A percentile compares a stretch with the other conserved stretches of the same genome.
Evolutionary conservation across 2,113 vertebrate genomes (phyloP).

Genomic region (Asarcornis scutulata): DNA sequence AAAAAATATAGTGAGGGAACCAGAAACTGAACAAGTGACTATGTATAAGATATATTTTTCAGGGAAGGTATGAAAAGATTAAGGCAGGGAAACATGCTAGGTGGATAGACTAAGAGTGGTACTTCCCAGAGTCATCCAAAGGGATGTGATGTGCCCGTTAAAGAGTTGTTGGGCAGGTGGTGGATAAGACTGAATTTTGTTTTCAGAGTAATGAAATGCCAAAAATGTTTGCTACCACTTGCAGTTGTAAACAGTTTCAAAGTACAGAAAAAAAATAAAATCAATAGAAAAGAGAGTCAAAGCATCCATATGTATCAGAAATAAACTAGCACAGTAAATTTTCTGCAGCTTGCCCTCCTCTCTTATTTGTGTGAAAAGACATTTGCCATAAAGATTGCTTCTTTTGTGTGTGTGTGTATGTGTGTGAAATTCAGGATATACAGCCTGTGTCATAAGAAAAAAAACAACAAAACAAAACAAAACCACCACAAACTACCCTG

Average conservation of each 20-base stretch:
- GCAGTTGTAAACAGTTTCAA: conserved; percentile 13
- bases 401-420: too few species aligned
- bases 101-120: not conserved
- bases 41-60: not conserved
- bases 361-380: not conserved
- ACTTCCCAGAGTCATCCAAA: not conserved
- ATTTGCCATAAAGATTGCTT: not conserved
- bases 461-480: too few species aligned
- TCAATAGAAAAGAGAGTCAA: not conserved
- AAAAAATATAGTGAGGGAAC: not conserved
- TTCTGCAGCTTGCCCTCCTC: not conserved
- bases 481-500: not conserved
- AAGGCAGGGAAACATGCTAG: not conserved
- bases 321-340: not conserved
- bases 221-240: not conserved
- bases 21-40: not conserved
- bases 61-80: not conserved
- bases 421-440: not conserved
- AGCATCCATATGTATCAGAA: conserved; percentile 31
- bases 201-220: not conserved
- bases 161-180: not conserved
- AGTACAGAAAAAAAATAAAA: not conserved
- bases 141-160: not conserved
- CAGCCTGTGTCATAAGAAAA: not conserved
- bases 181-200: not conserved